Base-by-base conservation (phyloP, 37 sponge, comb jelly and placozoan genomes). In the Halisarca cf. caerulea region DNA sequence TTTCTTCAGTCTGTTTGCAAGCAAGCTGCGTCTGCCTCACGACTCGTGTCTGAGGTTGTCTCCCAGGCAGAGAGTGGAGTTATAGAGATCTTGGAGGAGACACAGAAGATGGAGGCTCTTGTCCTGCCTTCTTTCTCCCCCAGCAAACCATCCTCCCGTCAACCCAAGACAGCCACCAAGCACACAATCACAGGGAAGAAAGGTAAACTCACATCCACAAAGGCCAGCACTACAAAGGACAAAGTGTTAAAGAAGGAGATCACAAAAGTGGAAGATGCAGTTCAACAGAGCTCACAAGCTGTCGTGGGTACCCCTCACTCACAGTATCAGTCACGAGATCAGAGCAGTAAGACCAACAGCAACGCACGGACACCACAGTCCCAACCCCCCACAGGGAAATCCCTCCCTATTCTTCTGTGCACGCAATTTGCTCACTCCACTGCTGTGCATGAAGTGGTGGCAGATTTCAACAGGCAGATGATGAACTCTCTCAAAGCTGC, bases 401-500 rank as follows among this genome's bases (percentile, higher is more conserved):
- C 69, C 3, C 35, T 68, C 69, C 1, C 69, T 34, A 30, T 8
- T 27, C 35, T 68, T 28, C 69, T 28, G 2, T 34, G 5, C 69
- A 68, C 35, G 17, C 28, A 27, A 28, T 68, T 34, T 34, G 40
- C 39, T 72, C 5, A 51, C 28, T 23, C 82, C 36, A 15, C 62
- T 38, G 18, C 51, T 59, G 60, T 32, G 15, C 38, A 20, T 9
- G 27, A 25, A 44, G 80, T 80, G 14, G 34, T 80, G 80, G 21
- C 25, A 20, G 27, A 54, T 25, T 58, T 38, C 37, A 58, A 36
- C 58, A 23, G 44, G 30, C 84, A 78, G 69, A 80, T 89, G 47
- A 28, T 25, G 45, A 77, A 24, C 1, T 2, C 77, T 6, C 8
- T 74, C 38, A 74, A 74, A 37, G 21, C 45, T 4, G 42, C 77